Percentiles rank a stretch among this genome's conserved stretches.
These are phyloP conservation scores for Ceyx cyanopectus DNA, from an alignment of 2,113 vertebrate genomes.

Conservation along the genomic window DNA sequence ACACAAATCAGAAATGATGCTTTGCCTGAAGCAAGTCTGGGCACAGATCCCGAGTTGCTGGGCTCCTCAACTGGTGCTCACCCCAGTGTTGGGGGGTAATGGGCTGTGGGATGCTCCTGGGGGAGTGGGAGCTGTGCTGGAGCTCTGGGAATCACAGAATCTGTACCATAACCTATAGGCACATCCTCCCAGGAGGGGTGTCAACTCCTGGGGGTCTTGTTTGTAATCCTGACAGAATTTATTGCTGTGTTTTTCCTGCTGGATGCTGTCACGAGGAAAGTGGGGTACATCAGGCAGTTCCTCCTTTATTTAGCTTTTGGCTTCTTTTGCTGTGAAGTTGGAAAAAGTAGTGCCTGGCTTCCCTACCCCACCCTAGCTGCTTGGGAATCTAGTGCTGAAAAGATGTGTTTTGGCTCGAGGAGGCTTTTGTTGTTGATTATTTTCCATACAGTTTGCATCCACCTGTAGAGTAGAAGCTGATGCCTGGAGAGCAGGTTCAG, in stretches of 20 bases:
- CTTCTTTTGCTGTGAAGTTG: background rate
- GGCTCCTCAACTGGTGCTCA: accelerated
- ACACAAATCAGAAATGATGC: background rate
- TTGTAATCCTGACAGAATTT: accelerated
- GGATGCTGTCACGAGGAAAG: too few relatives aligned
- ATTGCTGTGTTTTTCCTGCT: background rate
- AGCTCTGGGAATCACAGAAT: accelerated
- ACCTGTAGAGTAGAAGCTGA: background rate
- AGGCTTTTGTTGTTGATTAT: background rate
- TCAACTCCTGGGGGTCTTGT: background rate
- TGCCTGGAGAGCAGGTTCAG: background rate
- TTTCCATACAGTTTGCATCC: background rate
- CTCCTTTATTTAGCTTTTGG: background rate
- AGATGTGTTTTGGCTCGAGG: background rate
- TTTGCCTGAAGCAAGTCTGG: background rate
- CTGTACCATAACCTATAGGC: background rate
- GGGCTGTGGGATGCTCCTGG: background rate
- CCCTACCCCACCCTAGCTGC: background rate
- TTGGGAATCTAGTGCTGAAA: background rate
- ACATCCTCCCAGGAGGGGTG: accelerated
- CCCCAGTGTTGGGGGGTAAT: background rate
- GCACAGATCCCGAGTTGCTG: background rate
- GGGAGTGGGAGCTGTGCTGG: background rate
- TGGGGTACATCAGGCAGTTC: background rate
- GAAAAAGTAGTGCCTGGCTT: background rate